Conservation (phyloP, 2,888 invertebrate species). For the Caenorhabditis sp. region DNA sequence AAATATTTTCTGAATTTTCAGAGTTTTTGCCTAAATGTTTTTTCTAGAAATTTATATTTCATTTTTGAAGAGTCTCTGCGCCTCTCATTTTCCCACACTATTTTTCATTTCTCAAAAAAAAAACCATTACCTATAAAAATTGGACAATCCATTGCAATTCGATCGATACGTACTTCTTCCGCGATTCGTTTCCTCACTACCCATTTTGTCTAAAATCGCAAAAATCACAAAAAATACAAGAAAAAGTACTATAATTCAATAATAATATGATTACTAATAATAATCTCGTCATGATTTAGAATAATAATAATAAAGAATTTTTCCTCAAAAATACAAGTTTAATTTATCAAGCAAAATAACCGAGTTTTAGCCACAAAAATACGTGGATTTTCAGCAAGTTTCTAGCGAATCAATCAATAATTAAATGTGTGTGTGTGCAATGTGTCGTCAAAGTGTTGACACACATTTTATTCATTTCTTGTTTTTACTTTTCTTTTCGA, state of each 20-base stretch:
- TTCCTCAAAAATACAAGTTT: too few species aligned
- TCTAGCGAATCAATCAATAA: neutral
- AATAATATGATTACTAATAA: neutral
- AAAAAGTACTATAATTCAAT: neutral
- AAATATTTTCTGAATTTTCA: too few species aligned
- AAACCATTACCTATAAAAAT: conserved; percentile 26
- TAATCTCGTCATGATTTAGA: neutral
- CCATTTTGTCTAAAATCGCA: conserved; percentile 1
- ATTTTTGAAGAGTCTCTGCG: too few species aligned
- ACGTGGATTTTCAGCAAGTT: neutral
- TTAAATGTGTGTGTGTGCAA: neutral
- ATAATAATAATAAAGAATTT: neutral
- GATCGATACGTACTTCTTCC: conserved; percentile 25
- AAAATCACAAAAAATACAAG: neutral
- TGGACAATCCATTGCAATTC: conserved; percentile 31
- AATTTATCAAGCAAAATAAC: neutral
- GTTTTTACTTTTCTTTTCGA: neutral
- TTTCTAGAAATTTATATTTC: too few species aligned
- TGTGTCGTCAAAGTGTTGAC: conserved; percentile 8
- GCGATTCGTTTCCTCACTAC: conserved; percentile 20
- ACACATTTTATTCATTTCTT: conserved; percentile 1
- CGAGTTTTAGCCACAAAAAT: neutral
- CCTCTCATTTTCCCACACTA: too few species aligned
- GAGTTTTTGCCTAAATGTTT: too few species aligned
- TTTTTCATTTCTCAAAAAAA: neutral